Conservation (phyloP, 2,113 vertebrate genomes). For the Trinectes maculatus region DNA sequence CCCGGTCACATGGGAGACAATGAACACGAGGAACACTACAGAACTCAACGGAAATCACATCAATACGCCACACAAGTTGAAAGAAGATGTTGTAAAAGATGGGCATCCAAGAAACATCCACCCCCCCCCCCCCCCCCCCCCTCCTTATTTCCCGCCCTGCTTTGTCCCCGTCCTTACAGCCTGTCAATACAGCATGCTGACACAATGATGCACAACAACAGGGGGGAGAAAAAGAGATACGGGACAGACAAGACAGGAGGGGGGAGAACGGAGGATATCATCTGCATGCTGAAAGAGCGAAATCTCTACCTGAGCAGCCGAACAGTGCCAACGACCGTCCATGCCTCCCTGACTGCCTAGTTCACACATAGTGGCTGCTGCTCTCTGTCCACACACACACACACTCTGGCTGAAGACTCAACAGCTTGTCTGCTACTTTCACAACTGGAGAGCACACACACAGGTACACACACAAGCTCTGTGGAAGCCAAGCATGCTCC, state of each 20-base stretch:
- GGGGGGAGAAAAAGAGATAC: slow-evolving; percentile 6
- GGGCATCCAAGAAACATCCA: not conserved
- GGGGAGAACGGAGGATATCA: slow-evolving; percentile 57
- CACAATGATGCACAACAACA: slow-evolving; percentile 27
- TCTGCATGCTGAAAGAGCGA: slow-evolving; percentile 85
- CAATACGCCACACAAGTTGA: slow-evolving; percentile 31
- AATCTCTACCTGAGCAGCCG: slow-evolving; percentile 94
- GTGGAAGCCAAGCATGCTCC: slow-evolving; percentile 46
- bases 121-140: slow-evolving; percentile 22
- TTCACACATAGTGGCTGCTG: slow-evolving; percentile 79
- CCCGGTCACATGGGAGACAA: slow-evolving; percentile 34
- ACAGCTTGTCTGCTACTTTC: slow-evolving; percentile 62
- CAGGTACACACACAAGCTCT: slow-evolving; percentile 41
- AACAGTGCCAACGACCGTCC: slow-evolving; percentile 99
- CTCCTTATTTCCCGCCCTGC: not conserved
- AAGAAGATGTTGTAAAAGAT: slow-evolving; percentile 12
- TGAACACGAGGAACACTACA: slow-evolving; percentile 23
- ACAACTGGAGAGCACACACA: slow-evolving; percentile 58
- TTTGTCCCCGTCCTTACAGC: slow-evolving; percentile 8
- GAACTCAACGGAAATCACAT: slow-evolving; percentile 34
- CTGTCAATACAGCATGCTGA: slow-evolving; percentile 50
- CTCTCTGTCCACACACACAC: slow-evolving; percentile 63
- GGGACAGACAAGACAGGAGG: slow-evolving; percentile 9
- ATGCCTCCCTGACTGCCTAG: slow-evolving; percentile 96
- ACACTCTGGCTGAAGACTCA: slow-evolving; percentile 63